Conservation (phyloP, 1,140 invertebrate species). For the Platyscapa corneri region DNA sequence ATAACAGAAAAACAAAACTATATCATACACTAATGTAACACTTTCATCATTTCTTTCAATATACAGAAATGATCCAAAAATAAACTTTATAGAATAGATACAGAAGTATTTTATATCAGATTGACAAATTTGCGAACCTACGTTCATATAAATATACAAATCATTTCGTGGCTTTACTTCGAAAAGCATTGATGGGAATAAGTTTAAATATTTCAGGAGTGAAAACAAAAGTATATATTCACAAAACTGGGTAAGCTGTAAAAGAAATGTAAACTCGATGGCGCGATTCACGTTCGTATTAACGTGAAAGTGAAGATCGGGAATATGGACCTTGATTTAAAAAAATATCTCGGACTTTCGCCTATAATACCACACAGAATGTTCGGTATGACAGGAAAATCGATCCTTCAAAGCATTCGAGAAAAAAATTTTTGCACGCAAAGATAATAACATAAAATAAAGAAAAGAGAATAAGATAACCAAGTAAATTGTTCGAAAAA, state of each 20-base stretch:
- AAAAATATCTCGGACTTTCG: constrained; percentile 6
- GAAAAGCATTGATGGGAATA: not conserved
- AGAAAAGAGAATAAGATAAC: not conserved
- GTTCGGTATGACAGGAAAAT: not conserved
- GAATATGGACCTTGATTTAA: not conserved
- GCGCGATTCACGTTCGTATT: constrained; percentile 16
- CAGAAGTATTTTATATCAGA: not conserved
- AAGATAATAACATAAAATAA: not conserved
- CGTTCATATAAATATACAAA: no score
- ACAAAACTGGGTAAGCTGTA: not conserved
- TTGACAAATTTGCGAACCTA: no score
- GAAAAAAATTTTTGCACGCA: not conserved
- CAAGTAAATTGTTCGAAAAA: not conserved
- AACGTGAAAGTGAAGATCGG: not conserved
- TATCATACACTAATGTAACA: not conserved
- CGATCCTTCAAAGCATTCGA: not conserved
- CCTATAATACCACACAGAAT: not conserved
- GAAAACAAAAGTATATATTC: constrained; percentile 19
- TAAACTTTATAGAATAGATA: not conserved
- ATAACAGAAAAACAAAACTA: not conserved
- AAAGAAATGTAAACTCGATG: not conserved
- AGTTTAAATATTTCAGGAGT: constrained; percentile 1
- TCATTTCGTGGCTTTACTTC: not conserved
- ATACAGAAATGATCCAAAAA: not conserved
- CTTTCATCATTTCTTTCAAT: not conserved